Percentiles rank a stretch among this genome's conserved stretches.
Evolutionary conservation across 2,113 vertebrate genomes (phyloP).

Genomic region (Hemiscyllium ocellatum): DNA sequence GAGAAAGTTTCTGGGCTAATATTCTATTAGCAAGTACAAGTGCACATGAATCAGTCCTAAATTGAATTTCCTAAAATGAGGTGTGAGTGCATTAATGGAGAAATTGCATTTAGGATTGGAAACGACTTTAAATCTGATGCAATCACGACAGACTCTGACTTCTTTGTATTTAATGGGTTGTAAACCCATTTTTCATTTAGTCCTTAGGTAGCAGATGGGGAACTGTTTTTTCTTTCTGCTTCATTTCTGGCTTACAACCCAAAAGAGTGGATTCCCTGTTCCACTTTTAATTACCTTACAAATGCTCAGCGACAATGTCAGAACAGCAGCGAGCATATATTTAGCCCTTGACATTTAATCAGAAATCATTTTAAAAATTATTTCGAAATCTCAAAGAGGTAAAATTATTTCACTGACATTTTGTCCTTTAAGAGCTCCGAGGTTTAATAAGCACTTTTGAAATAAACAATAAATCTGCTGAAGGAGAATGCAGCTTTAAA

Average conservation of each 20-base stretch:
- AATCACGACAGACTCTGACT: neutral
- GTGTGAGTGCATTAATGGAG: neutral
- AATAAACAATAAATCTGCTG: constrained; percentile 8
- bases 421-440: constrained; percentile 6
- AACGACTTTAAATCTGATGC: neutral
- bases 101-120: neutral
- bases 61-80: neutral
- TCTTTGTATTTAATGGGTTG: neutral
- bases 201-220: neutral
- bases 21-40: neutral
- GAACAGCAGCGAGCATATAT: neutral
- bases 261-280: neutral
- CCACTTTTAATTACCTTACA: neutral
- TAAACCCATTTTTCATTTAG: constrained; percentile 8
- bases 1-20: neutral
- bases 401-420: neutral
- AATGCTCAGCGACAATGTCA: neutral
- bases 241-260: neutral
- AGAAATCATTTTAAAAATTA: neutral
- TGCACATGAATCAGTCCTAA: neutral
- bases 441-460: constrained; percentile 23
- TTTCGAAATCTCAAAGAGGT: neutral
- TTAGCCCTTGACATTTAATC: neutral
- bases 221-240: neutral
- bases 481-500: constrained; percentile 2